phyloP scores from a whole-genome alignment of 2,888 invertebrate genomes.

The Synergus gifuensis region DNA sequence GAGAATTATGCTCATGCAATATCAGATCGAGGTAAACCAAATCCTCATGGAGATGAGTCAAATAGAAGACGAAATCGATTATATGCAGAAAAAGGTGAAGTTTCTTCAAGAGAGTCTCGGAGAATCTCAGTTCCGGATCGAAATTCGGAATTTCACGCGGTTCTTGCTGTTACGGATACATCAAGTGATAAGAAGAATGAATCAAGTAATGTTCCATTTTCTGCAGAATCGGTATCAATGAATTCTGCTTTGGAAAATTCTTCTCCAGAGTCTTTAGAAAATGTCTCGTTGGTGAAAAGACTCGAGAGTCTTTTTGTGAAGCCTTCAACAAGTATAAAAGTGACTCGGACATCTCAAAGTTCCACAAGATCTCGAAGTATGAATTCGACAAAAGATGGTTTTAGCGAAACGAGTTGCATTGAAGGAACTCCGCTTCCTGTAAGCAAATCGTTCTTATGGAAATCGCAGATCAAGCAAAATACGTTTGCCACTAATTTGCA shows the following conservation, averaged over 20 bases:
- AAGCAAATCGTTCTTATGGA: slow-evolving; percentile 62
- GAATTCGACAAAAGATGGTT: neutral
- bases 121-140: too few relatives aligned
- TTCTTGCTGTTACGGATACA: neutral
- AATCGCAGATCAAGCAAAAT: slow-evolving; percentile 57
- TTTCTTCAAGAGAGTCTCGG: too few relatives aligned
- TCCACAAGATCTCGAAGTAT: neutral
- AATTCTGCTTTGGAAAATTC: neutral
- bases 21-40: too few relatives aligned
- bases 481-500: slow-evolving; percentile 42
- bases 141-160: too few relatives aligned
- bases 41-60: too few relatives aligned
- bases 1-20: too few relatives aligned
- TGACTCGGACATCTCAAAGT: neutral
- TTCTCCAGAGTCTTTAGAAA: slow-evolving; percentile 45
- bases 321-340: neutral
- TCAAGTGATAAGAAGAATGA: too few relatives aligned
- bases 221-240: neutral
- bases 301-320: slow-evolving; percentile 56
- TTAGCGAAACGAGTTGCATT: slow-evolving; percentile 54
- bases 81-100: too few relatives aligned
- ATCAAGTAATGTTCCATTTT: neutral
- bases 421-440: slow-evolving; percentile 66
- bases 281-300: slow-evolving; percentile 59
- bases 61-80: too few relatives aligned